Evolutionary conservation across 2,113 vertebrate genomes (phyloP).

Genomic region (Addax nasomaculatus): DNA sequence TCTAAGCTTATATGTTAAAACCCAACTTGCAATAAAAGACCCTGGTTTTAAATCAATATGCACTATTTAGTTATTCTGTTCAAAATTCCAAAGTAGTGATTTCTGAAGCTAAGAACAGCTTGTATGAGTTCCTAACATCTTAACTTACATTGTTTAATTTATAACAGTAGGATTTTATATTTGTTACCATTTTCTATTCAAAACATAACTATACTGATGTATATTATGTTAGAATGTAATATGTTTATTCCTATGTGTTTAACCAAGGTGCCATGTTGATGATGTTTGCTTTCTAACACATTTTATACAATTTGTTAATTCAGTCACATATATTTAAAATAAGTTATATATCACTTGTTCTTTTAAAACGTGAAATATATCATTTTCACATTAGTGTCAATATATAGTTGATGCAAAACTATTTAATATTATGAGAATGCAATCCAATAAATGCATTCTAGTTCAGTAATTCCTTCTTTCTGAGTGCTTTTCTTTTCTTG

Average conservation of each 20-base stretch:
- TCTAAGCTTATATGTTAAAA: not conserved
- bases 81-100: constrained; percentile 24
- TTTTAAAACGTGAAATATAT: not conserved
- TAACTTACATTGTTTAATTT: constrained; percentile 23
- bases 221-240: not conserved
- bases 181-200: constrained; percentile 9
- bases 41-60: constrained; percentile 17
- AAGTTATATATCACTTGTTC: not conserved
- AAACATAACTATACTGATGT: not conserved
- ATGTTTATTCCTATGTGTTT: not conserved
- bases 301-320: not conserved
- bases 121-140: not conserved
- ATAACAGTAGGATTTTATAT: constrained; percentile 18
- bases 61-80: constrained; percentile 13
- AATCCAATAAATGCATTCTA: not conserved
- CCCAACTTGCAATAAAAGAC: not conserved
- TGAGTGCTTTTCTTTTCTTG: not conserved
- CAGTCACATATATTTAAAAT: not conserved
- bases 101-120: not conserved
- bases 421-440: not conserved
- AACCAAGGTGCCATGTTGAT: not conserved
- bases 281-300: not conserved
- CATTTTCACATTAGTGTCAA: not conserved
- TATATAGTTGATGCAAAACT: not conserved
- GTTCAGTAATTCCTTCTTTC: not conserved